These are phyloP conservation scores for Aspidiotus destructor DNA, from an alignment of 2,888 invertebrate genomes.

Conservation along the genomic window DNA sequence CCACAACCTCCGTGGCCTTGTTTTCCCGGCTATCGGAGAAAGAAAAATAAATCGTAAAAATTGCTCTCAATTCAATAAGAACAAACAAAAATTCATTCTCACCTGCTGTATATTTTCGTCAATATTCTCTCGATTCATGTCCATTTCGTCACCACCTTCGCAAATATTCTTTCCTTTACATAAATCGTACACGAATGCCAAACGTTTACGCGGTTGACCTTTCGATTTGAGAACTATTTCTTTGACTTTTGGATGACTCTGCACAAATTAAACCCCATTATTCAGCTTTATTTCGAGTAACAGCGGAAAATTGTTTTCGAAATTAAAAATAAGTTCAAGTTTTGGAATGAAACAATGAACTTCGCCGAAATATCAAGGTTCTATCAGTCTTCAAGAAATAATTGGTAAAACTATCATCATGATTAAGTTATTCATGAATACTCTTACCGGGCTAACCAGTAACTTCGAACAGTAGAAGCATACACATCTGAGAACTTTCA, in stretches of 20 bases:
- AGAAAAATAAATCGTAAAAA: neutral
- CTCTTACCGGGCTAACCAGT: conserved; percentile 80
- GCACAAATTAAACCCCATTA: conserved; percentile 39
- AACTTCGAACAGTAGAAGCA: conserved; percentile 98
- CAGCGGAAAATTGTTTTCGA: neutral
- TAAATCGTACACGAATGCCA: conserved; percentile 92
- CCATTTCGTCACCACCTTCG: conserved; percentile 97
- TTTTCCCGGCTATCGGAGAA: conserved; percentile 45
- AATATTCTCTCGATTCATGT: conserved; percentile 58
- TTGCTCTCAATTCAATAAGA: neutral
- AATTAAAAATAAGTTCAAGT: neutral
- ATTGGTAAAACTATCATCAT: too few relatives aligned
- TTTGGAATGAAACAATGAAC: too few relatives aligned
- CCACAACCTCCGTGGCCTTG: conserved; percentile 93
- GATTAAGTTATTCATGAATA: too few relatives aligned
- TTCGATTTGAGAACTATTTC: conserved; percentile 93
- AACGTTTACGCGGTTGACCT: conserved; percentile 86
- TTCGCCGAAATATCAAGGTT: too few relatives aligned
- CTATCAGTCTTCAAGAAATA: too few relatives aligned
- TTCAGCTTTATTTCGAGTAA: neutral
- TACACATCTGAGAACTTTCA: conserved; percentile 95
- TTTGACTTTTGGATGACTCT: conserved; percentile 84
- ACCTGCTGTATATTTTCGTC: conserved; percentile 39
- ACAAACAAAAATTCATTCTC: conserved; percentile 4
- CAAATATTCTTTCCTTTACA: conserved; percentile 98